Evolutionary conservation across 2,888 invertebrate species (phyloP).

Genomic region (Protodeltote pygarga): DNA sequence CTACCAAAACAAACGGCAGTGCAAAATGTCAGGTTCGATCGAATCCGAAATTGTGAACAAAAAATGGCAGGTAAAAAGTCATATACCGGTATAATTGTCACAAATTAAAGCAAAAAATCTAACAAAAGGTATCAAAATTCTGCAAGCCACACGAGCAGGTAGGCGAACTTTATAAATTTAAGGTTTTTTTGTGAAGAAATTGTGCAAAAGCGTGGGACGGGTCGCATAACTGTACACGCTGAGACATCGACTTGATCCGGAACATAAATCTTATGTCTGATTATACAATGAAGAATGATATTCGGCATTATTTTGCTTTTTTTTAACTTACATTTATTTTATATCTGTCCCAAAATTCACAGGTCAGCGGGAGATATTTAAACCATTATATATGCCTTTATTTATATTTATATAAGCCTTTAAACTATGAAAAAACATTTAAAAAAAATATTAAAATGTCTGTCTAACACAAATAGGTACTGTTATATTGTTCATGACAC

Average conservation of each 20-base stretch:
- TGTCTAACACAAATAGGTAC: too few relatives aligned
- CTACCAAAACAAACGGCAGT: slow-evolving; percentile 78
- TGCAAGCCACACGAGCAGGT: slow-evolving; percentile 87
- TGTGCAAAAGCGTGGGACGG: slow-evolving; percentile 86
- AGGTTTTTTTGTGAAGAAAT: slow-evolving; percentile 69
- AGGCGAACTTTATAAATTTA: slow-evolving; percentile 75
- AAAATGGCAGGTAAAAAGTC: slow-evolving; percentile 85
- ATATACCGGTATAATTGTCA: slow-evolving; percentile 87
- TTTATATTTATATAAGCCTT: too few relatives aligned
- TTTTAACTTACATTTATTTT: slow-evolving; percentile 24
- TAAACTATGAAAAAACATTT: neutral
- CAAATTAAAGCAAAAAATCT: slow-evolving; percentile 85
- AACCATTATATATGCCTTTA: too few relatives aligned
- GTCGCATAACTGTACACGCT: slow-evolving; percentile 77
- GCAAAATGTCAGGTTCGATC: slow-evolving; percentile 76
- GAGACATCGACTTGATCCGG: slow-evolving; percentile 63
- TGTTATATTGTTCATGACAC: too few relatives aligned
- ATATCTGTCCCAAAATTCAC: too few relatives aligned
- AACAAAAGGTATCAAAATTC: slow-evolving; percentile 86
- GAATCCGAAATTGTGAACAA: slow-evolving; percentile 67
- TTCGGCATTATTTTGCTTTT: slow-evolving; percentile 27
- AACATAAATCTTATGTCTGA: slow-evolving; percentile 64
- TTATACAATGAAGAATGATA: slow-evolving; percentile 47
- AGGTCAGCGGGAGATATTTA: too few relatives aligned
- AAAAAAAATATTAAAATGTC: too few relatives aligned